These are phyloP conservation scores for Phylloscopus trochilus DNA, from an alignment of 2,113 vertebrate species.

Conservation along the genomic window DNA sequence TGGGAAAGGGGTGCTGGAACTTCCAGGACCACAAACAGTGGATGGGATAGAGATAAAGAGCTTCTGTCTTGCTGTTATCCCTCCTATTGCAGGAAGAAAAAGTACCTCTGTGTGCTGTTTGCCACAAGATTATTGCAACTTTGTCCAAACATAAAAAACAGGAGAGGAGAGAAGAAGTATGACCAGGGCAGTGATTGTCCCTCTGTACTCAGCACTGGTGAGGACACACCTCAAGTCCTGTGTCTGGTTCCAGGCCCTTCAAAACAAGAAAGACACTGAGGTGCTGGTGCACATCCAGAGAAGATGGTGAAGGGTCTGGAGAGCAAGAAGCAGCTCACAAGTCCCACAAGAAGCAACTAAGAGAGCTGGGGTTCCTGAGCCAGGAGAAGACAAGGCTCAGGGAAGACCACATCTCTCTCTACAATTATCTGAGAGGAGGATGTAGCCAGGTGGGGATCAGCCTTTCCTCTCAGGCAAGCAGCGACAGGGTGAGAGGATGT, in stretches of 20 bases:
- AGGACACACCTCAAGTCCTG: neutral
- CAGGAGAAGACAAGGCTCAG: neutral
- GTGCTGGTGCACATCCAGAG: neutral
- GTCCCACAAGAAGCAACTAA: neutral
- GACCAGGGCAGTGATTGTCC: neutral
- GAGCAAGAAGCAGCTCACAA: neutral
- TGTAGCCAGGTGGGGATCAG: neutral
- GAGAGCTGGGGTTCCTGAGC: neutral
- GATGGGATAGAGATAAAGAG: neutral
- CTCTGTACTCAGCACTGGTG: neutral
- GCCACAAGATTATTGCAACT: neutral
- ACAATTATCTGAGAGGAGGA: neutral
- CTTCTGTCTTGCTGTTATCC: neutral
- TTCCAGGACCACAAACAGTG: accelerated
- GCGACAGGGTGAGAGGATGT: accelerated
- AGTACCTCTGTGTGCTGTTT: neutral
- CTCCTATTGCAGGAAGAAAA: neutral
- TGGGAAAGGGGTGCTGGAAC: neutral
- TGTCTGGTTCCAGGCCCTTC: neutral
- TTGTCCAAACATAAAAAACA: neutral
- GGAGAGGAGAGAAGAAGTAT: neutral
- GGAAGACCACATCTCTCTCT: neutral
- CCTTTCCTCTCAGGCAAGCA: neutral
- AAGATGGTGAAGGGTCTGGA: neutral
- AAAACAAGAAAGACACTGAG: neutral